A percentile compares a stretch with the other conserved stretches of the same genome.
Evolutionary conservation across 2,888 invertebrate species (phyloP).

Genomic region (Yponomeuta cagnagella): DNA sequence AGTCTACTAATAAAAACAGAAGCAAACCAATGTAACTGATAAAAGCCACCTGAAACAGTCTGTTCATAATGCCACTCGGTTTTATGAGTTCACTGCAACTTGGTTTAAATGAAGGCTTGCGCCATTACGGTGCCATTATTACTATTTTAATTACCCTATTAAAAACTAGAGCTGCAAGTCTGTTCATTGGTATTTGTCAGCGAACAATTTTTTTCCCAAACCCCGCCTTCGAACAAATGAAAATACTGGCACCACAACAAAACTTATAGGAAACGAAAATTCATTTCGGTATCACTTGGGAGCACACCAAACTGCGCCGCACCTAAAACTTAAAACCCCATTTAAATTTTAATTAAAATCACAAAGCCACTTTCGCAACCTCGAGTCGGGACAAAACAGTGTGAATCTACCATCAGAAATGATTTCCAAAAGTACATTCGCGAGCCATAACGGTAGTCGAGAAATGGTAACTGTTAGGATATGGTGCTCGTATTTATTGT

Average conservation of each 20-base stretch:
- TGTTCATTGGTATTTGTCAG: too few relatives aligned
- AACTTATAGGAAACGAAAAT: too few relatives aligned
- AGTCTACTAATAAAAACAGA: constrained; percentile 37
- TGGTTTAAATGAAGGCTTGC: neutral
- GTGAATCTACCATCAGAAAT: neutral
- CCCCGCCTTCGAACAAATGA: too few relatives aligned
- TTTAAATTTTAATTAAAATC: neutral
- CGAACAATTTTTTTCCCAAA: too few relatives aligned
- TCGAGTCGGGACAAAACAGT: neutral
- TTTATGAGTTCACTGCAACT: neutral
- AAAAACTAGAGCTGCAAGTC: too few relatives aligned
- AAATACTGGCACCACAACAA: too few relatives aligned
- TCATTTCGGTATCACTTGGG: neutral
- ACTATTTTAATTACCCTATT: too few relatives aligned
- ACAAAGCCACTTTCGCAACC: neutral
- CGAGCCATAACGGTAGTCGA: neutral
- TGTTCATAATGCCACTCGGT: constrained; percentile 21
- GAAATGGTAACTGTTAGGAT: neutral
- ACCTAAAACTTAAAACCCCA: neutral
- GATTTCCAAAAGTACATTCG: neutral
- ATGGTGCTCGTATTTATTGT: constrained; percentile 6
- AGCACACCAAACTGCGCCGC: neutral
- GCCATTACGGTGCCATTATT: neutral
- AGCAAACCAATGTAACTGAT: constrained; percentile 41
- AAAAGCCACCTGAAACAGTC: constrained; percentile 33